A percentile compares a stretch with the other conserved stretches of the same genome.
Evolutionary conservation across 2,888 invertebrate species (phyloP).

Genomic region (Sialis lutaria): DNA sequence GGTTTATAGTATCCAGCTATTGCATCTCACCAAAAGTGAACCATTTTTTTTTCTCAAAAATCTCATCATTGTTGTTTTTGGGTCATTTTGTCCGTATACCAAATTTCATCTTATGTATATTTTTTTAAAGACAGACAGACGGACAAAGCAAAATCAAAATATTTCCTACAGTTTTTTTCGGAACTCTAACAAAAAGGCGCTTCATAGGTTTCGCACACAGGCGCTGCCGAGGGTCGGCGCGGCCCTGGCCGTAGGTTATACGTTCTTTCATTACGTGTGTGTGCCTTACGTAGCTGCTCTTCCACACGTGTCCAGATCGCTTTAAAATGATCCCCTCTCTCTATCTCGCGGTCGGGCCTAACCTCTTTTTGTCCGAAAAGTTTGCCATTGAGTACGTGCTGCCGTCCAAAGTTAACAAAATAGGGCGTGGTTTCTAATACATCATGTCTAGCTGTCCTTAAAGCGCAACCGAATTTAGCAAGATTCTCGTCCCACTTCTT

Average conservation of each 20-base stretch:
- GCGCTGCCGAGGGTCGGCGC: too few species aligned
- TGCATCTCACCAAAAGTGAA: too few species aligned
- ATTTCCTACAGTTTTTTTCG: too few species aligned
- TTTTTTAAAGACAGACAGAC: too few species aligned
- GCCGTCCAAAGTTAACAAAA: conserved; percentile 9
- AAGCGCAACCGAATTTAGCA: conserved; percentile 11
- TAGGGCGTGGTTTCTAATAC: conserved; percentile 9
- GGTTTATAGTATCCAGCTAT: too few species aligned
- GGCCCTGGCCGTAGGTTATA: conserved; percentile 1
- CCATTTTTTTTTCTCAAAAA: too few species aligned
- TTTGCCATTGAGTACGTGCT: background rate
- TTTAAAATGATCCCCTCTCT: background rate
- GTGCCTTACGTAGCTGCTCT: background rate
- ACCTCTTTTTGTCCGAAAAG: background rate
- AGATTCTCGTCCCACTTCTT: conserved; percentile 5
- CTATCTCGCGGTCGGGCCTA: background rate
- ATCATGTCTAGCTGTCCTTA: conserved; percentile 10
- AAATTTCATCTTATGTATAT: too few species aligned
- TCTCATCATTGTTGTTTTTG: too few species aligned
- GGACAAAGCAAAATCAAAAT: too few species aligned
- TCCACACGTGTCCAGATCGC: background rate
- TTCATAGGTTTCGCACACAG: too few species aligned
- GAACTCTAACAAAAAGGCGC: too few species aligned
- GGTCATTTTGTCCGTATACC: too few species aligned
- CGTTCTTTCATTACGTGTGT: background rate